These are phyloP conservation scores for Philonicus albiceps DNA, from an alignment of 2,888 invertebrate genomes.

Conservation along the genomic window DNA sequence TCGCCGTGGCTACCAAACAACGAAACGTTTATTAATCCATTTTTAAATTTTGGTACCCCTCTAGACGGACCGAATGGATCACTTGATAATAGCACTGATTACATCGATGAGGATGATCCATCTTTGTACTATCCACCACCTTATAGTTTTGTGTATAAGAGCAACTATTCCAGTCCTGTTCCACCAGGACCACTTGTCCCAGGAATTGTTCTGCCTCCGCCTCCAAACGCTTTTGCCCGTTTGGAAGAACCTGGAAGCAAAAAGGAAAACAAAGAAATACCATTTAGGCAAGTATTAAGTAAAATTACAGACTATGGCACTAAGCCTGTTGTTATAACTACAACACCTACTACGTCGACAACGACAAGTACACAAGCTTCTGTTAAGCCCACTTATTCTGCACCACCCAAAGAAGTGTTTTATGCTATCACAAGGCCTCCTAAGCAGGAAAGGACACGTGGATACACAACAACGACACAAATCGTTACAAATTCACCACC, in stretches of 20 bases:
- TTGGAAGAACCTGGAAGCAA: slow-evolving; percentile 65
- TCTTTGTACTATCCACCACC: slow-evolving; percentile 91
- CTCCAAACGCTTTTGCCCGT: slow-evolving; percentile 84
- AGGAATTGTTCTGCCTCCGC: slow-evolving; percentile 87
- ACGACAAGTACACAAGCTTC: slow-evolving; percentile 62
- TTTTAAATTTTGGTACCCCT: slow-evolving; percentile 51
- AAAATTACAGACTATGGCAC: slow-evolving; percentile 55
- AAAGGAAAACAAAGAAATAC: slow-evolving; percentile 49
- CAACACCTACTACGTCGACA: slow-evolving; percentile 59
- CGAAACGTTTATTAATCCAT: slow-evolving; percentile 56
- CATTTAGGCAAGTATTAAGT: slow-evolving; percentile 55
- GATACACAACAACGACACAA: not conserved
- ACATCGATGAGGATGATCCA: slow-evolving; percentile 89
- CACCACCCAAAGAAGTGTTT: slow-evolving; percentile 54
- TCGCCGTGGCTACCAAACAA: slow-evolving; percentile 66
- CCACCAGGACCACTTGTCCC: slow-evolving; percentile 88
- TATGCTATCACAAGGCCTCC: slow-evolving; percentile 25
- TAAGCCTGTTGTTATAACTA: slow-evolving; percentile 54
- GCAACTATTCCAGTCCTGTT: slow-evolving; percentile 77
- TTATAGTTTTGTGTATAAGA: slow-evolving; percentile 85
- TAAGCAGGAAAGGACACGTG: not conserved
- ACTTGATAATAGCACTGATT: slow-evolving; percentile 75
- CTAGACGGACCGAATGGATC: slow-evolving; percentile 58
- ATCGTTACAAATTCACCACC: not conserved
- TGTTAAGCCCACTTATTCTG: slow-evolving; percentile 53